Base-by-base conservation (phyloP, 2,888 invertebrate genomes). In the Tachina fera region DNA sequence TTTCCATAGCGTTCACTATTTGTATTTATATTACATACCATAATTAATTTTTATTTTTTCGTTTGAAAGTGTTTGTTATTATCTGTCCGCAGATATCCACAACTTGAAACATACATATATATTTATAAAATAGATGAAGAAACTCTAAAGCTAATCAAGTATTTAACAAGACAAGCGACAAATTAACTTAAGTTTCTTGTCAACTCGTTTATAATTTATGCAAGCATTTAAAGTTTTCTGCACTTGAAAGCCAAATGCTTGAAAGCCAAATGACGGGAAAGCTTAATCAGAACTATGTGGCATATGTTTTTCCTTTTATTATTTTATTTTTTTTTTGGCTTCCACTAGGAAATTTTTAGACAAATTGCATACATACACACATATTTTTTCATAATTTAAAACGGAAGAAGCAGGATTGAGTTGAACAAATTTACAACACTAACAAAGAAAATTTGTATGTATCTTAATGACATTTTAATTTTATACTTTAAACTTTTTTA, bases 401-500 rank as follows among this genome's bases (percentile, higher is more conserved):
- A 45, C 49, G 16, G 16, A 11, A 56, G 9, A 19, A 14, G 56
- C 72, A 80, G 71, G 61, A 71, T 79, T 65, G 47, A 39, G 19
- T 16, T 45, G 10, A 49, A 39, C 19, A 14, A 22, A 53, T 51
- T 22, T 14, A 71, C 8, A 65, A 19, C 10, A 39, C 45, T 19
- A 58, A 19, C 68, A 45, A 13, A 13, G 22, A 31, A 39, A 56
- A n/a, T n/a, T n/a, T n/a, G n/a, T n/a, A n/a, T n/a, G n/a, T 31
- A 11, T 47, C 10, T 14, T 81, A 81, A 81, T 68, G 74, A 53
- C 61, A 75, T 68, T 81, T 74, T 74, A 74, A 81, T 81, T 68
- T 74, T 68, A 72, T 60, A 58, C 56, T 56, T 65, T 19, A 53
- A 76, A 79, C 41, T 65, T 49, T 51, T 70, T 53, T 14, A 22